A percentile compares a stretch with the other conserved stretches of the same genome.
These are phyloP conservation scores for Callinectes sapidus DNA, from an alignment of 2,888 invertebrate genomes.

Conservation along the genomic window DNA sequence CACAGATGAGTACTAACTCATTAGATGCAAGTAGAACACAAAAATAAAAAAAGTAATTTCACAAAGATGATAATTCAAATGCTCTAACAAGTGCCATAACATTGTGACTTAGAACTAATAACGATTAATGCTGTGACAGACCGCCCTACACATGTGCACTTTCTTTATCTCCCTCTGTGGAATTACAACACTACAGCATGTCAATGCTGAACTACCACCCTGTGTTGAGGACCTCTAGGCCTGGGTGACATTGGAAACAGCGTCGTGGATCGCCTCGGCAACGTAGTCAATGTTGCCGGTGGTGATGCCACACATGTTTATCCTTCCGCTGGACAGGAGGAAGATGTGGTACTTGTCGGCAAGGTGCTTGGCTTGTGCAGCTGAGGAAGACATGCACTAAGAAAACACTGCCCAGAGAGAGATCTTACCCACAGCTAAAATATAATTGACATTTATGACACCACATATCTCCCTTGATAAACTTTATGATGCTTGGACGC, in stretches of 20 bases:
- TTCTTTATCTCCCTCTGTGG: background rate
- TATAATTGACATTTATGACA: background rate
- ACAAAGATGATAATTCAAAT: background rate
- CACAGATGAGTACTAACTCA: background rate
- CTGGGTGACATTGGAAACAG: conserved; percentile 82
- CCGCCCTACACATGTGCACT: background rate
- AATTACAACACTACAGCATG: background rate
- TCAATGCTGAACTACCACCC: background rate
- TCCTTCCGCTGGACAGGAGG: conserved; percentile 97
- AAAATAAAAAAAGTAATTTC: background rate
- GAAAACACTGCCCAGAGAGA: background rate
- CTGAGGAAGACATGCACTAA: conserved; percentile 50
- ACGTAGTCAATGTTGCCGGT: conserved; percentile 96
- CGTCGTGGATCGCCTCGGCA: conserved; percentile 92
- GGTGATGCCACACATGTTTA: conserved; percentile 97
- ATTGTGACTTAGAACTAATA: conserved; percentile 8
- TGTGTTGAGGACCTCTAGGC: background rate
- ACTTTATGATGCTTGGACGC: background rate
- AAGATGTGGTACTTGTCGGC: conserved; percentile 95
- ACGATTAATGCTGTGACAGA: background rate
- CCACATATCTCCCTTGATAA: background rate
- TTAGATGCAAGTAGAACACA: background rate
- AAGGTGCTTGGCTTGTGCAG: conserved; percentile 76
- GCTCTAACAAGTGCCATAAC: background rate
- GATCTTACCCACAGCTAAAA: background rate